A percentile compares a stretch with the other conserved stretches of the same genome.
These are phyloP conservation scores for Apamea epomidion DNA, from an alignment of 2,888 invertebrate species.

Conservation along the genomic window DNA sequence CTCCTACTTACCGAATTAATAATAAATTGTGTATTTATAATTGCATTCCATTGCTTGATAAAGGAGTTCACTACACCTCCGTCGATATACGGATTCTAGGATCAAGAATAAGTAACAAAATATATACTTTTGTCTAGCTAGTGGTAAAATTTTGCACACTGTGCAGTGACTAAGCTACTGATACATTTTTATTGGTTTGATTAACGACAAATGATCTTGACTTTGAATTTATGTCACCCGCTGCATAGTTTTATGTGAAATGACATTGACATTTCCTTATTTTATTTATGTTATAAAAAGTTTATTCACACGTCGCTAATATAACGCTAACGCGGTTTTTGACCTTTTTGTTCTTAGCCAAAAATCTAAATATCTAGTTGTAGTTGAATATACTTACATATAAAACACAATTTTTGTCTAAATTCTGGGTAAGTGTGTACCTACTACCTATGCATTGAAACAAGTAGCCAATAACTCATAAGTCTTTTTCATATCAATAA, in stretches of 20 bases:
- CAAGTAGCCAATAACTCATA: background rate
- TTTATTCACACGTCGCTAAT: conserved; percentile 8
- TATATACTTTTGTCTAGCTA: background rate
- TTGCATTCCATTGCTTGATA: background rate
- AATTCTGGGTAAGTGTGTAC: background rate
- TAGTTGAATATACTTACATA: background rate
- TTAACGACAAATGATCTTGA: conserved; percentile 38
- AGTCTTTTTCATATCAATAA: background rate
- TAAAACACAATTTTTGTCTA: background rate
- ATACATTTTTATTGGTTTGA: conserved; percentile 37
- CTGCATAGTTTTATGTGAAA: conserved; percentile 31
- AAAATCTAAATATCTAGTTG: background rate
- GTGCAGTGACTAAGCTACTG: conserved; percentile 32
- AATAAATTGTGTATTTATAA: conserved; percentile 7
- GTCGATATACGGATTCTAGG: background rate
- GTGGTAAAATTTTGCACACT: conserved; percentile 17
- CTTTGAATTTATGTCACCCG: conserved; percentile 40
- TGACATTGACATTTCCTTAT: conserved; percentile 31
- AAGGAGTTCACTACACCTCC: background rate
- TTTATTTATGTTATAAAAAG: conserved; percentile 19
- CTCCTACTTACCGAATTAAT: background rate
- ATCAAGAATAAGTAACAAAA: background rate
- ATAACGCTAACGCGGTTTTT: conserved; percentile 22
- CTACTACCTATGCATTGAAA: background rate
- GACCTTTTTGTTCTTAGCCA: conserved; percentile 1